phyloP scores from a whole-genome alignment of 2,797 vertebrate species.

The Clarias fuscus region DNA sequence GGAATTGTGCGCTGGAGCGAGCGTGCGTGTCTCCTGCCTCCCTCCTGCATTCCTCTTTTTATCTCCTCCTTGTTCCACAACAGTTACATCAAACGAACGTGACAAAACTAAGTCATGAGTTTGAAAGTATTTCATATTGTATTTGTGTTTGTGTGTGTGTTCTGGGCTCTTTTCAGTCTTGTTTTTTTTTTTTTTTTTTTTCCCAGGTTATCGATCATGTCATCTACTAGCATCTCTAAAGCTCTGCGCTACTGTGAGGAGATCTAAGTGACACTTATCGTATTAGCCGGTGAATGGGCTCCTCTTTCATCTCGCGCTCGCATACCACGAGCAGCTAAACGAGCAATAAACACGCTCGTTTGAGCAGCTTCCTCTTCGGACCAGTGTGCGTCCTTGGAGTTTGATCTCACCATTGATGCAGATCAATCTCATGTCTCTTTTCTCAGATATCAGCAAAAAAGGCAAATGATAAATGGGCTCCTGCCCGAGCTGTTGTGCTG shows the following conservation, averaged over 20 bases:
- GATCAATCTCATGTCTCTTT: not conserved
- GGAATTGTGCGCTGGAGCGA: slow-evolving; percentile 45
- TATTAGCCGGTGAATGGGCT: slow-evolving; percentile 37
- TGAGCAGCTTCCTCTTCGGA: slow-evolving; percentile 16
- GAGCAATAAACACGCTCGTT: slow-evolving; percentile 24
- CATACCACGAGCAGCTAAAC: not conserved
- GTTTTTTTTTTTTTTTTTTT: not conserved
- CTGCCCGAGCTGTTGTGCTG: slow-evolving; percentile 24
- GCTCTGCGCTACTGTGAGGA: slow-evolving; percentile 26
- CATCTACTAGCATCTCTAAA: slow-evolving; percentile 23
- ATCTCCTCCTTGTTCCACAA: slow-evolving; percentile 57
- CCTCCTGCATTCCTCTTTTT: slow-evolving; percentile 50
- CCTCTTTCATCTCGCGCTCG: slow-evolving; percentile 24
- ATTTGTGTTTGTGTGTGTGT: not conserved
- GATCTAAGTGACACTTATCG: slow-evolving; percentile 47
- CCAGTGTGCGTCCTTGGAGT: slow-evolving; percentile 10
- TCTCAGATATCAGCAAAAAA: slow-evolving; percentile 30
- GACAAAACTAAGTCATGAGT: slow-evolving; percentile 46
- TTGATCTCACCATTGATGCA: not conserved
- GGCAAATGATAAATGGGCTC: slow-evolving; percentile 31
- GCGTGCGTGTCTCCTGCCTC: slow-evolving; percentile 10
- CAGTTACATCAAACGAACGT: slow-evolving; percentile 49
- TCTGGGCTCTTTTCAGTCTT: slow-evolving; percentile 16
- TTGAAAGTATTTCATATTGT: slow-evolving; percentile 33
- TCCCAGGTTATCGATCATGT: slow-evolving; percentile 39